Evolutionary conservation across 2,797 vertebrate species (phyloP).

Genomic region (Myotis planiceps): DNA sequence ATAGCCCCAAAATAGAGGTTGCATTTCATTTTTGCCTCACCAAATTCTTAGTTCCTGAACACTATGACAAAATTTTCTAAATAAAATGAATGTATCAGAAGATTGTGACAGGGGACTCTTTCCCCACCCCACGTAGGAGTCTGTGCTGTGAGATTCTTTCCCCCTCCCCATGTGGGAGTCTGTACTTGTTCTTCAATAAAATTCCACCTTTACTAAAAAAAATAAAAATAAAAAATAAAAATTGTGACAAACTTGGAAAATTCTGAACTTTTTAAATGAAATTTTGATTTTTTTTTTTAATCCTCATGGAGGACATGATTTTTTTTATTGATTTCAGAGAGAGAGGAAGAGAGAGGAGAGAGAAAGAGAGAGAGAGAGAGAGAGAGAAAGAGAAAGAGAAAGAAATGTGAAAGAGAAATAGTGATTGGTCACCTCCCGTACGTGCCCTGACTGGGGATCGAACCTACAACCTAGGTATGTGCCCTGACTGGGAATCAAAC

Average conservation of each 20-base stretch:
- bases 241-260: background rate
- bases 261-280: background rate
- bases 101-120: background rate
- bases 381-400: too few relatives aligned
- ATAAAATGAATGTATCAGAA: background rate
- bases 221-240: too few relatives aligned
- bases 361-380: too few relatives aligned
- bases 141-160: too few relatives aligned
- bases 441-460: background rate
- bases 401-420: background rate
- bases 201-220: too few relatives aligned
- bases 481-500: background rate
- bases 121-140: too few relatives aligned
- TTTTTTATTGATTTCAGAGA: background rate
- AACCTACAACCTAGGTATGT: background rate
- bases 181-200: too few relatives aligned
- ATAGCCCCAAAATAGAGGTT: conserved; percentile 20
- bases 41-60: background rate
- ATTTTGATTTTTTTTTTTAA: background rate
- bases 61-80: background rate
- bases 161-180: too few relatives aligned
- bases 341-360: background rate
- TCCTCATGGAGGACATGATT: background rate
- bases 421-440: background rate
- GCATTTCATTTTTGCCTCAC: background rate